phyloP scores from a whole-genome alignment of 2,113 vertebrate species.

The Orcinus orca region DNA sequence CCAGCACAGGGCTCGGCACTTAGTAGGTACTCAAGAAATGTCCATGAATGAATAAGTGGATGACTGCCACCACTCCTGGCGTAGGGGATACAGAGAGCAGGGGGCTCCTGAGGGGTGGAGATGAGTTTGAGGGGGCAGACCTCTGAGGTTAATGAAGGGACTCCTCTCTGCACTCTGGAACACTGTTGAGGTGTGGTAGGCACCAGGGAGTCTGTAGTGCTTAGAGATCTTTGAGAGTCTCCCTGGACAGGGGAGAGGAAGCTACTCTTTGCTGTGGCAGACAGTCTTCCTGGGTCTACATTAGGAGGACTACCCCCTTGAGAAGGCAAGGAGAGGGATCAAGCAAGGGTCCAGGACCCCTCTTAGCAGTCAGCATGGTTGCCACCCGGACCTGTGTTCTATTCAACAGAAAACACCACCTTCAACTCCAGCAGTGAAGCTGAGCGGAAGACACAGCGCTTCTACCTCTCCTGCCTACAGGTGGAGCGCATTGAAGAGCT shows the following conservation, averaged over 20 bases:
- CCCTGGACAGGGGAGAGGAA: background rate
- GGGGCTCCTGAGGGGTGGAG: background rate
- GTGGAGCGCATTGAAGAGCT: slow-evolving; percentile 93
- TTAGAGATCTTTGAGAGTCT: background rate
- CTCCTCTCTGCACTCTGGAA: background rate
- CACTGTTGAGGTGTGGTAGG: background rate
- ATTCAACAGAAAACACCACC: slow-evolving; percentile 89
- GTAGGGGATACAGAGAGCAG: background rate
- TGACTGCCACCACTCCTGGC: background rate
- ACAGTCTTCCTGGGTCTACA: background rate
- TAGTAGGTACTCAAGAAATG: background rate
- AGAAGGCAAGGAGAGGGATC: background rate
- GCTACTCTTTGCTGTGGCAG: background rate
- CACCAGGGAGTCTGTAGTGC: background rate
- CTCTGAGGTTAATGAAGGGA: background rate
- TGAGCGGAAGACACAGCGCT: slow-evolving; percentile 94
- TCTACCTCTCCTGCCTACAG: slow-evolving; percentile 96
- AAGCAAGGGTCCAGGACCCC: background rate
- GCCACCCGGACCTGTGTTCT: background rate
- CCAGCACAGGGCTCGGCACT: background rate
- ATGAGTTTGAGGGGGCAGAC: background rate
- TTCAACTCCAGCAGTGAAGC: slow-evolving; percentile 98
- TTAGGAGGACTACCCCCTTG: background rate
- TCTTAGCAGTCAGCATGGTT: background rate
- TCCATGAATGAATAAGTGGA: background rate